Percentiles rank a stretch among this genome's conserved stretches.
phyloP scores from a whole-genome alignment of 1,140 invertebrate genomes.

The Drosophila eugracilis region DNA sequence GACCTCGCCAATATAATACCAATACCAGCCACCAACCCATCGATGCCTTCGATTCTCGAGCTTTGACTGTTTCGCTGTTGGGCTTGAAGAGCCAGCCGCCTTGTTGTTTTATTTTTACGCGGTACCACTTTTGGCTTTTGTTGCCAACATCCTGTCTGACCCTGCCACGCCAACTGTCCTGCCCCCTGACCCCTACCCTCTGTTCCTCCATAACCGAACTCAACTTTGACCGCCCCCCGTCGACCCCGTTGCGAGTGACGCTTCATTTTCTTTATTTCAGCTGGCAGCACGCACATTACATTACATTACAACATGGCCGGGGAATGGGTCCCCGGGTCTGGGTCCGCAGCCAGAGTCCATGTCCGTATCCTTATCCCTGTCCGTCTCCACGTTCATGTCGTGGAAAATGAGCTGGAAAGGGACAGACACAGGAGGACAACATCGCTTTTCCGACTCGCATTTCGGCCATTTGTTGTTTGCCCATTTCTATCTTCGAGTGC shows the following conservation, averaged over 20 bases:
- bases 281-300: constrained; percentile 76
- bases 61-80: constrained; percentile 9
- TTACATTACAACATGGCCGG: constrained; percentile 65
- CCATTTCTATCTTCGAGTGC: constrained; percentile 27
- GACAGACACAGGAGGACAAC: no score
- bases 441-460: constrained; percentile 29
- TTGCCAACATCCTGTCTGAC: constrained; percentile 40
- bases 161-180: neutral
- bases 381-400: neutral
- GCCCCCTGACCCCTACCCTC: neutral
- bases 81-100: neutral
- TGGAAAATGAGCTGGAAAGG: neutral
- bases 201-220: neutral
- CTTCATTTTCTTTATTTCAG: constrained; percentile 69
- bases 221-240: constrained; percentile 2
- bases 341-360: constrained; percentile 31
- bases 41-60: constrained; percentile 17
- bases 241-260: constrained; percentile 34
- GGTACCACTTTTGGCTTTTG: constrained; percentile 62
- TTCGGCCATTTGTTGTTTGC: constrained; percentile 32
- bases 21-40: constrained; percentile 46
- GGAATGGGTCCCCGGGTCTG: constrained; percentile 50
- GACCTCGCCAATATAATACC: constrained; percentile 62
- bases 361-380: constrained; percentile 22
- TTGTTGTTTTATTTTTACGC: constrained; percentile 53